Base-by-base conservation (phyloP, 2,888 invertebrate genomes). In the Hypomecis atomaria region DNA sequence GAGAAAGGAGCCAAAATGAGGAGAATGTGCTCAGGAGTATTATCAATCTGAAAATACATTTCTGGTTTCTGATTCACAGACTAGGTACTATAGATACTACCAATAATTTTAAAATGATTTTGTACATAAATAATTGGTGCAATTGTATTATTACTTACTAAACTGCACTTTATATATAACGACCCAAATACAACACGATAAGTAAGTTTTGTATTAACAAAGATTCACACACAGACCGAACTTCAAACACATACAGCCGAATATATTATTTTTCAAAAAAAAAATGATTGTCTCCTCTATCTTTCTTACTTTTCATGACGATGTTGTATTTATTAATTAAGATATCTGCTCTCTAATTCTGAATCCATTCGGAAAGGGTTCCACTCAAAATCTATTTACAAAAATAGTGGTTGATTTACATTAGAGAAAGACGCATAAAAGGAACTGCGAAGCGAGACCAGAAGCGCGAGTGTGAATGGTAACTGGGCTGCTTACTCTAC, bases 71-170 rank as follows among this genome's bases (percentile, higher is more conserved):
- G n/a, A n/a, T n/a, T n/a, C n/a, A n/a, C n/a, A n/a, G n/a, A n/a
- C n/a, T n/a, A n/a, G n/a, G n/a, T n/a, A n/a, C n/a, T n/a, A n/a
- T n/a, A n/a, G n/a, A n/a, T n/a, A n/a, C n/a, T n/a, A n/a, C n/a
- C n/a, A 57, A 43, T 59, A 48, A 55, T 64, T 59, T 42, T 64
- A 59, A 59, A 64, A 54, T 44, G 40, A 59, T 50, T 59, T 43
- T 60, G 60, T 60, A 65, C 56, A 65, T 61, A 50, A 38, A 13
- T 50, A 55, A 13, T 44, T 45, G 58, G 59, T 62, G 59, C 61
- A 62, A 66, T 58, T 60, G 23, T 23, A 58, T 43, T 33, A 48
- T 23, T 54, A 47, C 34, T 43, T 33, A 48, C n/a, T 54, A 42
- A 13, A 48, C 54, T 48, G 42, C 23, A 37, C 49, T 43, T 50